Base-by-base conservation (phyloP, 2,113 vertebrate species). In the Zosterops borbonicus region DNA sequence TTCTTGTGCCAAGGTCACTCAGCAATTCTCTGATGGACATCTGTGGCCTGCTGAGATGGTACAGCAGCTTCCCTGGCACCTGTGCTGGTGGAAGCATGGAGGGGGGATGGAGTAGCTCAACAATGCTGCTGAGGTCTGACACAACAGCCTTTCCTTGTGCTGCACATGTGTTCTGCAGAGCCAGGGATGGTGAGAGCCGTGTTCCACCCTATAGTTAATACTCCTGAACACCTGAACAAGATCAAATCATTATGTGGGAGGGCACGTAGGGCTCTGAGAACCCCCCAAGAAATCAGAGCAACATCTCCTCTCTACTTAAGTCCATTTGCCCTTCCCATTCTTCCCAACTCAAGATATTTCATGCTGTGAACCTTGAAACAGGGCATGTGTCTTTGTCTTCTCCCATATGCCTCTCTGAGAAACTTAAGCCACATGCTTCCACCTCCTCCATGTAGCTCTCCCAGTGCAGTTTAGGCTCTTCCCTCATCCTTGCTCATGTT, bases 1-100 rank as follows among this genome's bases (percentile, higher is more conserved):
- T 52, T 37, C 76, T 90, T 29, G 60, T 4, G 8, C 71, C 93
- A 96, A 93, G 90, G 92, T 90, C 83, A 83, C 80, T 71, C 16
- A 1, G 58, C 52, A 56, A 7, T 79, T 79, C 85, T 90, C 83
- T 89, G 86, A 75, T 0, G 1, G 94, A 91, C 90, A 84, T 94
- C 93, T 88, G 88, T 81, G 68, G 71, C 93, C 88, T 69, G 80
- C 94, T 87, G 92, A 92, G 83, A 83, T 14, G 73, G 88, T 78
- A 73, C 73, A 49, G 89, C 44, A 81, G 80, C 69, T 60, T 95
- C 73, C 37, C 47, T 73, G 44, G 92, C 83, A 90, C 88, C 85
- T 89, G 90, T 21, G 73, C 64, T 19, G 23, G 73, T 75, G 60
- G 49, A 87, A 91, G 23, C 4, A 3, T 1, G 1, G 68, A 65